A percentile compares a stretch with the other conserved stretches of the same genome.
Conservation (phyloP, 2,888 invertebrate species). For the Pristionchus fissidentatus region DNA sequence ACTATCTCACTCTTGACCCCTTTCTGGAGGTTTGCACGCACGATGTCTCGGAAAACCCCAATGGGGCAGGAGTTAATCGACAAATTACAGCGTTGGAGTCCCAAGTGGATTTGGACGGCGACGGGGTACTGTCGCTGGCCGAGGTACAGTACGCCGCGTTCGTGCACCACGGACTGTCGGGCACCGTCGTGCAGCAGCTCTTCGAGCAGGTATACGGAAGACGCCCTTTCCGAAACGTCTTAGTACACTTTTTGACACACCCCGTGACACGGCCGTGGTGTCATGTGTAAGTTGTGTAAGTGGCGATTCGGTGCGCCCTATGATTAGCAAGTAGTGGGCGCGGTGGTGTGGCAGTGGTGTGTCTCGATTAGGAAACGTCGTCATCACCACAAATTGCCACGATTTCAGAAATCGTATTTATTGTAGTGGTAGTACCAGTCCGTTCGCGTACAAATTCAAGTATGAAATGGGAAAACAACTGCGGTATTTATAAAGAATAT, state of each 20-base stretch:
- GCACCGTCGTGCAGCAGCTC: constrained; percentile 71
- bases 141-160: constrained; percentile 74
- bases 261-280: no score
- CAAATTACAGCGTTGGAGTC: constrained; percentile 60
- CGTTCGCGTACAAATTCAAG: no score
- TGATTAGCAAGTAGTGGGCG: no score
- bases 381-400: no score
- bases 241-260: constrained; percentile 48
- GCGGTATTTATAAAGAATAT: no score
- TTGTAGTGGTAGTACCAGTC: no score
- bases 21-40: no score
- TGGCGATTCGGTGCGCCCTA: background rate
- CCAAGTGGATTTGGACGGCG: constrained; percentile 70
- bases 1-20: background rate
- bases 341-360: no score
- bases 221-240: constrained; percentile 46
- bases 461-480: no score
- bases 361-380: no score
- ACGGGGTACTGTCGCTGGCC: constrained; percentile 68
- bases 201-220: constrained; percentile 72
- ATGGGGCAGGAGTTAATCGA: background rate
- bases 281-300: background rate
- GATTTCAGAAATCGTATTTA: no score
- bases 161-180: constrained; percentile 72
- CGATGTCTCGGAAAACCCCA: background rate